Evolutionary conservation across 2,113 vertebrate species (phyloP), one percentile per base, ranked within the genome.

Genomic region (Nannospalax galili): DNA sequence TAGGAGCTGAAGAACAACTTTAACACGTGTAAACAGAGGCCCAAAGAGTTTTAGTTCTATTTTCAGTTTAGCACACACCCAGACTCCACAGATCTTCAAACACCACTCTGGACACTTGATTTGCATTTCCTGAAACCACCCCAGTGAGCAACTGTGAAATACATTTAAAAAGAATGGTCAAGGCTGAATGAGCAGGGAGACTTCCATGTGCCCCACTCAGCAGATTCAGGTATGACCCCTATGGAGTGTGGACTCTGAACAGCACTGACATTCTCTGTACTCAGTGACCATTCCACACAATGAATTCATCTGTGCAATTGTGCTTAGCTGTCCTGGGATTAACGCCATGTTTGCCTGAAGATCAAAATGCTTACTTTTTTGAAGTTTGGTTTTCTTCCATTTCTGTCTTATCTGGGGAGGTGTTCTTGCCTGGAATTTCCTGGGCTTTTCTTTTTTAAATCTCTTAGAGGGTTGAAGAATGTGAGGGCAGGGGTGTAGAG

Each of bases 251-350:
- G 97, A 98, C 98, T 98, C 97, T 98, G 97, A 93, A 97, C 75
- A 56, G 75, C 96, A 95, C 95, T 92, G 85, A 93, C 97, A 98
- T 98, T 97, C 96, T 98, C 98, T 98, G 97, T 93, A 98, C 98
- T 99, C 97, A 98, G 93, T 99, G 98, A 98, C 98, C 98, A 98
- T 98, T 98, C 98, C 88, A 98, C 98, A 98, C 91, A 90, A 98
- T 98, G 98, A 99, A 99, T 99, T 98, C 98, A 99, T 98, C 98
- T 96, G 98, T 98, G 99, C 87, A 94, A 96, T 97, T 97, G 97
- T 91, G 96, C 95, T 97, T 96, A 92, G 96, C 96, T 97, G 97
- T 95, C 93, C 95, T 48, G 0, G 96, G 97, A 97, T 98, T 98
- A 98, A 97, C 97, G 97, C 96, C 73, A 77, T 98, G 96, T 97